Percentiles rank a stretch among this genome's conserved stretches.
Evolutionary conservation across 2,888 invertebrate genomes (phyloP).

Genomic region (Agrilus biguttatus): DNA sequence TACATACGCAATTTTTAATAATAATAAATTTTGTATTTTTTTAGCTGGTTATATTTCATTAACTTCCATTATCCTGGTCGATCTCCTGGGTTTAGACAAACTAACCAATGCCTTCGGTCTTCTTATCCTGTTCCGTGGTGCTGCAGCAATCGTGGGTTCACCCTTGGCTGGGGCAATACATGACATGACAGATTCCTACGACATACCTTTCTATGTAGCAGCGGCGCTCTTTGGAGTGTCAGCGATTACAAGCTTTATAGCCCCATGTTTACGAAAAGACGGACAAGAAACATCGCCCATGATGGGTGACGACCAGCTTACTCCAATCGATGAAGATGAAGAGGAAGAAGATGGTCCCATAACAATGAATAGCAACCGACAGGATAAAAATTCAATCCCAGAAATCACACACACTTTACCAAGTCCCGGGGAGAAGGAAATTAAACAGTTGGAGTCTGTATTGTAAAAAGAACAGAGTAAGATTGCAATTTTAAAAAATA

Average conservation of each 20-base stretch:
- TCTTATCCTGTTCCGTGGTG: constrained; percentile 87
- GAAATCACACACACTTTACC: constrained; percentile 68
- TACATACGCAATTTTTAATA: too few relatives aligned
- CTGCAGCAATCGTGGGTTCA: constrained; percentile 79
- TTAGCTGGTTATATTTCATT: constrained; percentile 93
- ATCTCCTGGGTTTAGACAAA: constrained; percentile 87
- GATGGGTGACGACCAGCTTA: constrained; percentile 49
- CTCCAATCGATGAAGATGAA: constrained; percentile 74
- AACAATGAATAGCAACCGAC: constrained; percentile 39
- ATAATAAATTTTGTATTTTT: too few relatives aligned
- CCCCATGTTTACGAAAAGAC: constrained; percentile 54
- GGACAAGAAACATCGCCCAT: constrained; percentile 40
- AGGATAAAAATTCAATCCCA: constrained; percentile 35
- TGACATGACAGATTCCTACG: constrained; percentile 74
- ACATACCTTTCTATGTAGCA: constrained; percentile 85
- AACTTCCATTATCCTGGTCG: constrained; percentile 94
- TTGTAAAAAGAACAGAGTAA: constrained; percentile 33
- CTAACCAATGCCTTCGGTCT: constrained; percentile 95
- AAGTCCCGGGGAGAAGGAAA: constrained; percentile 39
- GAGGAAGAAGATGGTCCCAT: constrained; percentile 59
- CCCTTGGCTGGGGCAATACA: constrained; percentile 79
- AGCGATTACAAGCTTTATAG: constrained; percentile 70
- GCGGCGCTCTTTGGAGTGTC: constrained; percentile 76
- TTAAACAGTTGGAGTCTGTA: constrained; percentile 61
- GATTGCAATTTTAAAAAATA: constrained; percentile 1